Conservation (phyloP, 2,888 invertebrate species). For the Octonoba sinensis region DNA sequence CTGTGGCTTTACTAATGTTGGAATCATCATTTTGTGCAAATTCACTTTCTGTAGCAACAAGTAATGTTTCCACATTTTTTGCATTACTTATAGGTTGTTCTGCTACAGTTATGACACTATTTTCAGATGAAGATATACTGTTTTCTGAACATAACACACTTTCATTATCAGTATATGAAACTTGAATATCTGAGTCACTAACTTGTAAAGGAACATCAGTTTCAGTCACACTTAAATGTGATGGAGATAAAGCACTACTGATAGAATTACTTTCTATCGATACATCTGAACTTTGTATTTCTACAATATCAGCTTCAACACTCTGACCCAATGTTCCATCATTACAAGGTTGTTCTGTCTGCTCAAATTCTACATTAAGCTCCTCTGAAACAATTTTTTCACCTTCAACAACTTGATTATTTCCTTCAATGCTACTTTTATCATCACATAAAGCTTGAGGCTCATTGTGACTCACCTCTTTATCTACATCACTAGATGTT, state of each 20-base stretch:
- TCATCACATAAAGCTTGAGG: too few species aligned
- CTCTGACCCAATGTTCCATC: neutral
- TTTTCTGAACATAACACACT: neutral
- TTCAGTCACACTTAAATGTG: slow-evolving; percentile 13
- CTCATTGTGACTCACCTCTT: neutral
- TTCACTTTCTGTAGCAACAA: too few species aligned
- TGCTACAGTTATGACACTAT: neutral
- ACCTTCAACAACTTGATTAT: neutral
- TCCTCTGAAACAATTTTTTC: neutral
- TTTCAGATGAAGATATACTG: neutral
- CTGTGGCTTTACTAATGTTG: too few species aligned
- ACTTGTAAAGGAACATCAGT: too few species aligned
- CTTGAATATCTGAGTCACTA: too few species aligned
- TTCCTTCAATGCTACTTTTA: neutral
- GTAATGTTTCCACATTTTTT: too few species aligned
- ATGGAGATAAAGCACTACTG: slow-evolving; percentile 14
- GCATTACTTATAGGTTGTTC: too few species aligned
- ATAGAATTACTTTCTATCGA: slow-evolving; percentile 11
- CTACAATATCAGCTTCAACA: slow-evolving; percentile 12
- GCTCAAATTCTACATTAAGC: neutral
- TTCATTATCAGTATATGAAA: too few species aligned
- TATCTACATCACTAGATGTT: slow-evolving; percentile 1
- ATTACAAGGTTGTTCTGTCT: too few species aligned
- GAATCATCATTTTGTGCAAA: too few species aligned
- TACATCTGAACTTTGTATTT: slow-evolving; percentile 14